Base-by-base conservation (phyloP, 2,888 invertebrate genomes). In the Amphimallon solstitiale region DNA sequence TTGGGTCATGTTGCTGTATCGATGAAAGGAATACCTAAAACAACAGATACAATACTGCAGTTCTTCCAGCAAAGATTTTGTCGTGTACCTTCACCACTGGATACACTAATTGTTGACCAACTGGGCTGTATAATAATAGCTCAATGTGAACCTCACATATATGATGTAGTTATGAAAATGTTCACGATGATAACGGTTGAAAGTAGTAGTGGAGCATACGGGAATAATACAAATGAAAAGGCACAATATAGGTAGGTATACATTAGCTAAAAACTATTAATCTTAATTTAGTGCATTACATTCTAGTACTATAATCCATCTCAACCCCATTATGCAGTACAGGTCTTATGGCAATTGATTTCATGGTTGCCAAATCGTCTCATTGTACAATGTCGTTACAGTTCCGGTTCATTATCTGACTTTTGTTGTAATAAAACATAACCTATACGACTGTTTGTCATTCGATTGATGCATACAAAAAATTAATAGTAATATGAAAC, bases 91-190 rank as follows among this genome's bases (percentile, higher is more conserved):
- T 95, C 96, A 0, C 89, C 92, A 5, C 86, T 98, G 68, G 98
- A 99, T 81, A 92, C 92, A 0, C 84, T 98, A 21, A 99, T 99
- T 75, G 95, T 99, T 4, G 96, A 97, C 82, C 98, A 98, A 82
- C 85, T 99, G 49, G 98, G 98, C 10, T 97, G 97, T 79, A 98
- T 99, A 92, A 93, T 98, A 66, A 94, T 99, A 62, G 95, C 97
- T 0, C 93, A 93, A 76, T 94, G 94, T 72, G 94, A 93, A 75
- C 89, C 91, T 0, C 86, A 89, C 34, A 90, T 91, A 15, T 95
- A 97, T 79, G 96, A 96, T 75, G 96, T 96, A 80, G 95, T 99
- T 69, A 97, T 99, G 97, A 90, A 94, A 77, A 96, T 98, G 94
- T 98, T 98, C 83, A 94, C 93, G 0, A 93, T 94, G 81, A 96